These are phyloP conservation scores for Napeogenes sylphis DNA, from an alignment of 2,888 invertebrate genomes.

Conservation along the genomic window DNA sequence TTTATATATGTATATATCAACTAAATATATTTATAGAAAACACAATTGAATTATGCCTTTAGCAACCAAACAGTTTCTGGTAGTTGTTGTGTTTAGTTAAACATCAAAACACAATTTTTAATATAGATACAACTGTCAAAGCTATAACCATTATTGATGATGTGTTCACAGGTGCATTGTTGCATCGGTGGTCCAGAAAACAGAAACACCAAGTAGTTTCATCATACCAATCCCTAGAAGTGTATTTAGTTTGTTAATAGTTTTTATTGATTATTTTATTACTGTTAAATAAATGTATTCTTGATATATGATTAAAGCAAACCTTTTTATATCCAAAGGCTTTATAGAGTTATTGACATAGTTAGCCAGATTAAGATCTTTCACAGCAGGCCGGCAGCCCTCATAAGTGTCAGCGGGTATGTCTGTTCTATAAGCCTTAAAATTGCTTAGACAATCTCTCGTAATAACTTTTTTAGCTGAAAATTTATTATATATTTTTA, in stretches of 20 bases:
- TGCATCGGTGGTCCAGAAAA: slow-evolving; percentile 93
- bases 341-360: slow-evolving; percentile 92
- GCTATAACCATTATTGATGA: slow-evolving; percentile 52
- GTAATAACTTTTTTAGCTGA: slow-evolving; percentile 88
- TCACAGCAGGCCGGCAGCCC: slow-evolving; percentile 89
- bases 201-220: slow-evolving; percentile 93
- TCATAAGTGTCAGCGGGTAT: slow-evolving; percentile 95
- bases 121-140: slow-evolving; percentile 40
- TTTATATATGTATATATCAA: too few relatives aligned
- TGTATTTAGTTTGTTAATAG: not conserved
- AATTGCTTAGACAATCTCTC: slow-evolving; percentile 89
- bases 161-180: slow-evolving; percentile 64
- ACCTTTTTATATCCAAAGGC: slow-evolving; percentile 90
- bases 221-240: slow-evolving; percentile 86
- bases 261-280: not conserved
- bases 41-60: too few relatives aligned
- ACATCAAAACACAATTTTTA: slow-evolving; percentile 47
- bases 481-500: slow-evolving; percentile 25
- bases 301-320: slow-evolving; percentile 21
- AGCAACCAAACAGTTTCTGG: not conserved
- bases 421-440: slow-evolving; percentile 87
- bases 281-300: not conserved
- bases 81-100: not conserved
- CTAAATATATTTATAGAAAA: too few relatives aligned
- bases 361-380: slow-evolving; percentile 87